A percentile compares a stretch with the other conserved stretches of the same genome.
phyloP scores from a whole-genome alignment of 2,113 vertebrate species.

The Pleuronectes platessa region DNA sequence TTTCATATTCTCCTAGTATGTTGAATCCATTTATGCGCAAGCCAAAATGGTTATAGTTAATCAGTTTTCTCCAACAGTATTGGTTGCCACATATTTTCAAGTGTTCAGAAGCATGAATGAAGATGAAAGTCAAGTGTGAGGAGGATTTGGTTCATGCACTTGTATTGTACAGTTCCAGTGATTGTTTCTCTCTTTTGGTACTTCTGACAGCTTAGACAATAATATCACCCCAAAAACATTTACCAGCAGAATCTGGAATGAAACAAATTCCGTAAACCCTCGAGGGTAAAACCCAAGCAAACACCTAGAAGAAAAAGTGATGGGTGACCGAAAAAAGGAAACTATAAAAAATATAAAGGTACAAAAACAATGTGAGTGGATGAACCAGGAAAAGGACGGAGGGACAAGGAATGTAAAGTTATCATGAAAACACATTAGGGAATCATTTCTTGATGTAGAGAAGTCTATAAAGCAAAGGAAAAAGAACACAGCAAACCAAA shows the following conservation, averaged over 20 bases:
- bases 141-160: neutral
- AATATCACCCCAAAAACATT: neutral
- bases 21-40: neutral
- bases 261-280: slow-evolving; percentile 8
- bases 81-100: neutral
- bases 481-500: slow-evolving; percentile 93
- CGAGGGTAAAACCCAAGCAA: neutral
- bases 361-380: neutral
- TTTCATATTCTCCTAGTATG: neutral
- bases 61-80: neutral
- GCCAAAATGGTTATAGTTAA: neutral
- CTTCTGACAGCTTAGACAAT: neutral
- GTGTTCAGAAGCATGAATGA: neutral
- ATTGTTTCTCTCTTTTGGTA: neutral
- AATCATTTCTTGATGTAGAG: slow-evolving; percentile 53
- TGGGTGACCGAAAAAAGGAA: slow-evolving; percentile 20
- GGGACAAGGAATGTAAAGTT: slow-evolving; percentile 45
- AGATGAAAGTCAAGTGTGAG: slow-evolving; percentile 2
- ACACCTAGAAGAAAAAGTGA: slow-evolving; percentile 61
- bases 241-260: neutral
- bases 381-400: slow-evolving; percentile 76
- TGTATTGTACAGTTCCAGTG: neutral
- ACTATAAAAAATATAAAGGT: neutral
- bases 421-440: slow-evolving; percentile 25
- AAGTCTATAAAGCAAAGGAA: slow-evolving; percentile 71